Base-by-base conservation (phyloP, 1,140 invertebrate species). In the Drosophila insularis region DNA sequence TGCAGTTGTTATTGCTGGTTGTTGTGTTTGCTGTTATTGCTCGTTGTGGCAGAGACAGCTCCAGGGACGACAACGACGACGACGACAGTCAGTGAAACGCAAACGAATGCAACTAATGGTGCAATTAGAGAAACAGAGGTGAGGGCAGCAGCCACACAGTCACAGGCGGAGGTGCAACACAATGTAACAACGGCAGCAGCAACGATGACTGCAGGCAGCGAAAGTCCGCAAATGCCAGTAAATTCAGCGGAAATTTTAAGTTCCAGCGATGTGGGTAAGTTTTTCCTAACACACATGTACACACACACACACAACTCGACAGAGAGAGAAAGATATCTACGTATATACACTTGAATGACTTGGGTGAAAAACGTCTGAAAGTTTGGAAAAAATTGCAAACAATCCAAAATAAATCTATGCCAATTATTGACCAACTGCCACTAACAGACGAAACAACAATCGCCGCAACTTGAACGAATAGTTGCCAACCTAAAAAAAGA, bases 321-420 rank as follows among this genome's bases (percentile, higher is more conserved):
- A 37, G 35, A 37, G 35, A 35, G 8, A 35, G 32, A 35, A 11
- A 35, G 32, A 35, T 7, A n/a, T n/a, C n/a, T n/a, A 35, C 7
- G 4, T 58, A 13, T 17, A 21, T 31, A 40, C 53, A 54, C 56
- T 14, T 17, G 37, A 32, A 23, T 50, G 40, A 63, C 59, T 63
- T 53, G 31, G 10, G 40, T 17, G 55, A 62, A 71, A 72, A 73
- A 54, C 68, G 61, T 64, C 31, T 32, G 50, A 35, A 63, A 43
- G n/a, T 21, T 19, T 19, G 43, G 2, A 31, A 75, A 71, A 81
- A 81, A 77, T 81, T 77, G 78, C 78, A 75, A 85, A 85, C 81
- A 71, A 81, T 82, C 76, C 82, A 74, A 87, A 87, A 89, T 89
- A 89, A 89, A 89, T 89, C 84, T 89, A 80, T 89, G 84, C 84